Conservation (phyloP, 2,888 invertebrate genomes). For the Brachyptera putata region DNA sequence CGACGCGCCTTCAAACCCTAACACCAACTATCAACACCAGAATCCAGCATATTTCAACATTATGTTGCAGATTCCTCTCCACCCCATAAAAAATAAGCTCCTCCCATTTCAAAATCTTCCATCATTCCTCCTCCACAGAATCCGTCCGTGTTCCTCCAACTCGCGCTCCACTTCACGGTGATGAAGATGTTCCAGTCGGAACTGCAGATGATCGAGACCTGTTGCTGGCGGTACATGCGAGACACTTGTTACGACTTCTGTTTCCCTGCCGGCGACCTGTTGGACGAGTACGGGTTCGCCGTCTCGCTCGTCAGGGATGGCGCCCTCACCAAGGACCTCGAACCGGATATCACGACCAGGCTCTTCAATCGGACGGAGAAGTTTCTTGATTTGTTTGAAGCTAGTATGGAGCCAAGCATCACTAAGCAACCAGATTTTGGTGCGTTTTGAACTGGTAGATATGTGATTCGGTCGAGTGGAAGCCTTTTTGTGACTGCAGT, state of each 20-base stretch:
- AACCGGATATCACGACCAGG: constrained; percentile 17
- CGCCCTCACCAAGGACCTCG: constrained; percentile 9
- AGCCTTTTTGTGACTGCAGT: too few relatives aligned
- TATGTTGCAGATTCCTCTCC: too few relatives aligned
- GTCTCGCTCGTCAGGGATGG: neutral
- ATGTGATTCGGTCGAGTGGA: too few relatives aligned
- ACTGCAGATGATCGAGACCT: constrained; percentile 7
- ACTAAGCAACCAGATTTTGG: too few relatives aligned
- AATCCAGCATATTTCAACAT: too few relatives aligned
- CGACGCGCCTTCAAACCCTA: too few relatives aligned
- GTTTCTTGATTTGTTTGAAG: constrained; percentile 22
- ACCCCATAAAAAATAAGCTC: too few relatives aligned
- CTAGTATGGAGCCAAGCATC: constrained; percentile 12
- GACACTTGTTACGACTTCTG: constrained; percentile 10
- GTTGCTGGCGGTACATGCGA: constrained; percentile 20
- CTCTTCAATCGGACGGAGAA: constrained; percentile 7
- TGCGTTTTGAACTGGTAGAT: too few relatives aligned
- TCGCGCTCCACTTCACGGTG: constrained; percentile 15
- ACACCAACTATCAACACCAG: too few relatives aligned
- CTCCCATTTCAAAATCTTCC: too few relatives aligned
- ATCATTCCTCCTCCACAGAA: too few relatives aligned
- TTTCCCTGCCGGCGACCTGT: constrained; percentile 22
- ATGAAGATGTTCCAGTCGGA: constrained; percentile 20
- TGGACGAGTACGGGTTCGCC: constrained; percentile 21
- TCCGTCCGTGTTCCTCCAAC: too few relatives aligned